Evolutionary conservation across 1,140 invertebrate species (phyloP).

Genomic region (Melanaphis sacchari): DNA sequence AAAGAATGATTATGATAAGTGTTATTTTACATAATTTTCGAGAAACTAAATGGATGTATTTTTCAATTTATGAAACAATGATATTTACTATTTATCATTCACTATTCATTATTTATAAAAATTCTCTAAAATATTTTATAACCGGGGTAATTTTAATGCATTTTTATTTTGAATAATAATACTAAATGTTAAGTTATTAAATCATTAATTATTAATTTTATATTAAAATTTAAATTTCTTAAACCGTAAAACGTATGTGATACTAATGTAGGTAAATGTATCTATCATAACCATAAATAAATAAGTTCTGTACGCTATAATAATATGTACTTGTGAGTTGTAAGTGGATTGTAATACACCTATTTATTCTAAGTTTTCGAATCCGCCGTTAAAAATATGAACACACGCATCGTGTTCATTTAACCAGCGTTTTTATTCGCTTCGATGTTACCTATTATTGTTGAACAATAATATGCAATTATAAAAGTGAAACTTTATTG

Average conservation of each 20-base stretch:
- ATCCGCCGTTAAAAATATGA: not conserved
- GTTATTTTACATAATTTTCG: not conserved
- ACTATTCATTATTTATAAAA: not conserved
- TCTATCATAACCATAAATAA: not conserved
- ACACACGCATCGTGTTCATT: not conserved
- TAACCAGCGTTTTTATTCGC: not conserved
- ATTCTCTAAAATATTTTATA: not conserved
- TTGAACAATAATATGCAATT: not conserved
- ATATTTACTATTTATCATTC: not conserved
- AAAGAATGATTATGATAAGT: not conserved
- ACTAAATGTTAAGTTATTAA: not conserved
- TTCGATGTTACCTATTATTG: not conserved
- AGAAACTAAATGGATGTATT: not conserved
- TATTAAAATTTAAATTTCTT: not conserved
- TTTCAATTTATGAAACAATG: not conserved
- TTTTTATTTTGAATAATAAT: not conserved
- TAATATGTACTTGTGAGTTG: not conserved
- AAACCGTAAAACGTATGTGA: not conserved
- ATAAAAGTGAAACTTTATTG: not conserved
- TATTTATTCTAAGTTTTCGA: not conserved
- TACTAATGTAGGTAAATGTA: not conserved
- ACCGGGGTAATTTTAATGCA: too few relatives aligned
- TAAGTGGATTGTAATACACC: not conserved
- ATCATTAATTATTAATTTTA: not conserved
- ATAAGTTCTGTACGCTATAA: not conserved